Evolutionary conservation across 1,140 invertebrate genomes (phyloP).

Genomic region (Lepidostoma basale): DNA sequence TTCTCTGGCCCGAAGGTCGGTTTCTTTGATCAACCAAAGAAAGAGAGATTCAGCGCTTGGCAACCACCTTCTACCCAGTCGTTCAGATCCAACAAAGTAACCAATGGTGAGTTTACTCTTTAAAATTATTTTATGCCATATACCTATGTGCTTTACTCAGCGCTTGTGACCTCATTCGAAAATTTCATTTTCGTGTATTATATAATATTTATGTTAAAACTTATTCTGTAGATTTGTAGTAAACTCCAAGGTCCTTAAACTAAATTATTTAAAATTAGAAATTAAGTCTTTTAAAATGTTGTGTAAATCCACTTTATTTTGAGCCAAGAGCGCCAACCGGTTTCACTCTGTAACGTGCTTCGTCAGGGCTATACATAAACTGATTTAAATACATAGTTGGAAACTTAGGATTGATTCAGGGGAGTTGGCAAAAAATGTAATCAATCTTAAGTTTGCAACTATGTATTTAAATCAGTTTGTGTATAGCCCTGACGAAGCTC

Average conservation of each 20-base stretch:
- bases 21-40: neutral
- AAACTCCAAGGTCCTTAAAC: neutral
- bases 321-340: too few species aligned
- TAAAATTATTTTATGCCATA: neutral
- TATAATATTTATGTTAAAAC: neutral
- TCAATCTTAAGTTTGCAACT: too few species aligned
- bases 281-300: too few species aligned
- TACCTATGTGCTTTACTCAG: neutral
- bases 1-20: neutral
- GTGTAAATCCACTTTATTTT: too few species aligned
- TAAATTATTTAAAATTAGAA: too few species aligned
- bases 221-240: neutral
- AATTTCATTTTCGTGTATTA: neutral
- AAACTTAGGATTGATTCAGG: too few species aligned
- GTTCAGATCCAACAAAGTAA: neutral
- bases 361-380: too few species aligned
- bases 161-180: neutral
- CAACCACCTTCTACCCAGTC: neutral
- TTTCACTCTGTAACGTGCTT: too few species aligned
- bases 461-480: too few species aligned
- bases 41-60: neutral
- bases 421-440: too few species aligned
- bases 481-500: too few species aligned
- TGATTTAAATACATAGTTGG: too few species aligned
- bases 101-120: neutral